Percentiles rank a stretch among this genome's conserved stretches.
phyloP scores from a whole-genome alignment of 37 sponge, comb jelly and placozoan genomes.

The Cladorhizidae sp. region DNA sequence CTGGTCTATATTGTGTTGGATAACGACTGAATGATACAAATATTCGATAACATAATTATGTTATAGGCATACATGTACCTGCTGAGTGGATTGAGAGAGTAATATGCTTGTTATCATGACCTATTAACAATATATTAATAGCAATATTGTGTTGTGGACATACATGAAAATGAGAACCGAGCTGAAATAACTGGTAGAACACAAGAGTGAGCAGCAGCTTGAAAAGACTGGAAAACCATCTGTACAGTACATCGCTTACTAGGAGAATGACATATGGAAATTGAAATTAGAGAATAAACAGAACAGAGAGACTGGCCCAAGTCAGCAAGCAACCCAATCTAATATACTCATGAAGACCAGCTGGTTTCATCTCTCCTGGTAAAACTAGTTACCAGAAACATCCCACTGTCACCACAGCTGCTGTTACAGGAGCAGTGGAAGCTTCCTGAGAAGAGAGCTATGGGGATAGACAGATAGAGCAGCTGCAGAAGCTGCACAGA shows the following conservation, averaged over 20 bases:
- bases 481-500: constrained; percentile 3
- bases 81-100: no score
- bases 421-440: not conserved
- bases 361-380: not conserved
- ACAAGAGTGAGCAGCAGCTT: no score
- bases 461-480: no score
- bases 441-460: no score
- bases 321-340: constrained; percentile 31
- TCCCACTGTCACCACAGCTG: not conserved
- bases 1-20: no score
- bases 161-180: constrained; percentile 67
- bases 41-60: no score
- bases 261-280: constrained; percentile 43
- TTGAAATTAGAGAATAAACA: constrained; percentile 45
- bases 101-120: no score
- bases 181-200: constrained; percentile 26
- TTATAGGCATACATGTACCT: no score
- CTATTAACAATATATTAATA: no score
- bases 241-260: constrained; percentile 27
- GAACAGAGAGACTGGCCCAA: constrained; percentile 12
- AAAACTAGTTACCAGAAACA: not conserved
- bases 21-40: no score
- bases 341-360: no score
- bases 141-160: no score
- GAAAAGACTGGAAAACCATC: not conserved